Conservation (phyloP, 2,888 invertebrate species). For the Malachius bipustulatus region DNA sequence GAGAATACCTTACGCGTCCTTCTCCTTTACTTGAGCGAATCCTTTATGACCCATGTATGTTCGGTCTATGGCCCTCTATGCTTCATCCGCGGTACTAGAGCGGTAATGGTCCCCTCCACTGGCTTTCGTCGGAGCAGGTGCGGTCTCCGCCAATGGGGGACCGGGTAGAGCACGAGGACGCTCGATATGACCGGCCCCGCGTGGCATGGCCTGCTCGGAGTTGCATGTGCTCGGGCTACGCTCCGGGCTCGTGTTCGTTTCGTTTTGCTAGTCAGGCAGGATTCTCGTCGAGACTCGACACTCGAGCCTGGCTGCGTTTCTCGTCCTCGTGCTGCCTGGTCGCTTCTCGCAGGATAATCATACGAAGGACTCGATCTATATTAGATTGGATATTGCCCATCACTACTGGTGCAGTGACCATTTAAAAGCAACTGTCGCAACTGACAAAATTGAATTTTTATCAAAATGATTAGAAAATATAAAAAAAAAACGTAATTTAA, state of each 20-base stretch:
- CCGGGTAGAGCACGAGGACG: slow-evolving; percentile 24
- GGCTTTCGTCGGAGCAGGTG: slow-evolving; percentile 41
- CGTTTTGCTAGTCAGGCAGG: no score
- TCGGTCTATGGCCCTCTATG: slow-evolving; percentile 74
- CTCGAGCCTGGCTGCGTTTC: no score
- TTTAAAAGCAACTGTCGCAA: no score
- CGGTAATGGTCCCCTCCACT: slow-evolving; percentile 40
- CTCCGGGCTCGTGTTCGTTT: not conserved
- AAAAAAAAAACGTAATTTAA: no score
- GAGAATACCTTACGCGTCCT: slow-evolving; percentile 43
- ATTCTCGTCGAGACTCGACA: no score
- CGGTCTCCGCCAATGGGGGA: slow-evolving; percentile 38
- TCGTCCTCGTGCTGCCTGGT: no score
- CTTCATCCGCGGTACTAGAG: slow-evolving; percentile 54
- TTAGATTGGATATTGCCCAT: no score
- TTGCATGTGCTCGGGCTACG: slow-evolving; percentile 5
- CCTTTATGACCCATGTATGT: slow-evolving; percentile 78
- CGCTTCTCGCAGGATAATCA: no score
- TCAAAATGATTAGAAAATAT: no score
- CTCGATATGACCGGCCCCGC: slow-evolving; percentile 20
- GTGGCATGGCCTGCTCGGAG: slow-evolving; percentile 12
- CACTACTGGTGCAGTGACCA: no score
- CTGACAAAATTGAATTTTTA: no score
- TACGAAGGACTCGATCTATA: no score
- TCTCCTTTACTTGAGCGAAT: slow-evolving; percentile 61